Evolutionary conservation across 2,888 invertebrate genomes (phyloP), one percentile per base, ranked within the genome.

Genomic region (Eilema depressum): DNA sequence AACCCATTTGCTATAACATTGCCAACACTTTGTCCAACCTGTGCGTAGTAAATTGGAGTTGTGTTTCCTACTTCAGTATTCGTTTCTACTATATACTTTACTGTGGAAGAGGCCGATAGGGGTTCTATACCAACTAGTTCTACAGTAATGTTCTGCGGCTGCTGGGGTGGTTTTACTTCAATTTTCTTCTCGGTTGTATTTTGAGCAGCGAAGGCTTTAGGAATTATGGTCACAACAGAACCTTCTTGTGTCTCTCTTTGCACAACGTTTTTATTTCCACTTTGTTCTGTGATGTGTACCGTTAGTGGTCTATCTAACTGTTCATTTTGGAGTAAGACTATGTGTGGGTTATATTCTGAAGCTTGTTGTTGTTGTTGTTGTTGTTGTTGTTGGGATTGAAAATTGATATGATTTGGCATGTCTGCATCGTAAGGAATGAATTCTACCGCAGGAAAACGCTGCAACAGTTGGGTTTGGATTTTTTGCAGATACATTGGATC

Each of bases 401-500:
- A 65, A 66, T 75, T 77, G 11, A 68, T 66, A 77, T 85, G 86
- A 56, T 78, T 77, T 70, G 86, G 83, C 10, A 83, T 74, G 62
- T 92, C 90, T n/a, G 92, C 88, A 2, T 89, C 84, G 75, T 95
- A 95, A 25, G 95, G 95, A 73, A 94, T 89, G 71, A 94, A 94
- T 75, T 95, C 94, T 1, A 95, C 88, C 5, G 91, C 86, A 0
- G 91, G 93, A 78, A 92, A 93, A 59, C 94, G 87, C 75, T 95
- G 92, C 59, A 92, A 78, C 26, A 94, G 83, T 75, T 94, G 94
- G 53, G 85, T 89, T 82, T 94, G 95, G 33, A 95, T 84, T 78
- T 94, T 95, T 77, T 95, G 95, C 68, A 96, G 84, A 76, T 92
- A 95, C 75, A 88, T 84, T n/a, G 93, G 93, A 78, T 96, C 96